These are phyloP conservation scores for Octopus sinensis DNA, from an alignment of 1,140 invertebrate species.

Conservation along the genomic window DNA sequence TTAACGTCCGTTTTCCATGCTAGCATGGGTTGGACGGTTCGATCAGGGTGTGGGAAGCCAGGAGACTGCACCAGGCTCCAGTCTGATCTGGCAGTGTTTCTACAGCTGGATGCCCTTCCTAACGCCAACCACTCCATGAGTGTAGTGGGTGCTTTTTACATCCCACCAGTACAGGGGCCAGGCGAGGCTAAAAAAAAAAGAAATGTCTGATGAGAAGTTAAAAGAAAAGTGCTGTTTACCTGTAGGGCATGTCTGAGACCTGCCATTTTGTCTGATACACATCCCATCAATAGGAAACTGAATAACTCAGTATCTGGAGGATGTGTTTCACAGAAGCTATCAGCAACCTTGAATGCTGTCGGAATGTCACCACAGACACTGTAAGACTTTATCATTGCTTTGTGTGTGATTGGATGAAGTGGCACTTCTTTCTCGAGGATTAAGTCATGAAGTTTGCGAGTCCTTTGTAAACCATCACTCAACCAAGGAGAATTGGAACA, in stretches of 20 bases:
- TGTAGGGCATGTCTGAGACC: slow-evolving; percentile 77
- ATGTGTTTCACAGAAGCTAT: slow-evolving; percentile 74
- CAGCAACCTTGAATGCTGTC: slow-evolving; percentile 75
- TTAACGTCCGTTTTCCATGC: too few species aligned
- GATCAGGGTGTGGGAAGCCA: too few species aligned
- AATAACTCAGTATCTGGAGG: slow-evolving; percentile 69
- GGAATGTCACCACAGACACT: slow-evolving; percentile 73
- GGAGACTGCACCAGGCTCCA: too few species aligned
- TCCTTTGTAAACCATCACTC: slow-evolving; percentile 66
- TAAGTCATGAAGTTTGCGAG: slow-evolving; percentile 65
- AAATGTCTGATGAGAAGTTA: not conserved
- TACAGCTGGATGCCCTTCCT: too few species aligned
- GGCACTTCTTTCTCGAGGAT: slow-evolving; percentile 69
- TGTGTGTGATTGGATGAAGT: slow-evolving; percentile 76
- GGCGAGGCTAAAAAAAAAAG: too few species aligned
- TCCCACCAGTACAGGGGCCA: too few species aligned
- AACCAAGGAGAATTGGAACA: slow-evolving; percentile 76
- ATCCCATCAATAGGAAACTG: slow-evolving; percentile 78
- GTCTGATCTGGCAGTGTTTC: too few species aligned
- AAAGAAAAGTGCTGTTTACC: slow-evolving; percentile 42
- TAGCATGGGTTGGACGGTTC: too few species aligned
- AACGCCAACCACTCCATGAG: too few species aligned
- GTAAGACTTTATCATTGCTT: slow-evolving; percentile 88
- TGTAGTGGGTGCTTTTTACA: too few species aligned
- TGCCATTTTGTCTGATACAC: slow-evolving; percentile 71